Evolutionary conservation across 2,113 vertebrate species (phyloP), one percentile per base, ranked within the genome.

Genomic region (Ia io): DNA sequence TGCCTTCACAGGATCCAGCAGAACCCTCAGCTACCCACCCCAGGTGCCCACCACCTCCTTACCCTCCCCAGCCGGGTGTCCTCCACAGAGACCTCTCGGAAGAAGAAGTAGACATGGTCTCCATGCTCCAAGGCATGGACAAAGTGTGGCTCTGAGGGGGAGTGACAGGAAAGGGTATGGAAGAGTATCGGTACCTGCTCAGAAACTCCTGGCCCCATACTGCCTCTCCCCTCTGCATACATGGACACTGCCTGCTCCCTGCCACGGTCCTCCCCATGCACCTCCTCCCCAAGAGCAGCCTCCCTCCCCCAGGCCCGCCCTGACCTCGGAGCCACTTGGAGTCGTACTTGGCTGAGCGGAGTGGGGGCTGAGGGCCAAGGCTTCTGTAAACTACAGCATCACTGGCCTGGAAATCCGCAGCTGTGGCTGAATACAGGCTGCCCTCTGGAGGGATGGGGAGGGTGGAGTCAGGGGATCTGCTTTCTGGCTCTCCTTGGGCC

Each of bases 281-380:
- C 56, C 28, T 28, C 30, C 35, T 44, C 70, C 69, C 79, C 67
- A 30, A 10, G 59, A 67, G 59, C 17, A 67, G 74, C 35, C 90
- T 42, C 85, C 87, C 87, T 22, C 9, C 51, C 71, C 61, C n/a
- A 77, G 93, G n/a, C 40, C 44, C 32, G 8, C 86, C 79, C 98
- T 99, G 97, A 99, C 99, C 99, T 99, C 99, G 97, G 59, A 99
- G 98, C 99, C 99, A 99, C 88, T 99, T 99, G 96, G 99, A 99
- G 98, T 99, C 99, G 8, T 99, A 99, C 97, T 99, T 99, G 96
- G 99, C 98, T 0, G 99, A 99, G 42, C 99, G 98, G 47, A 99
- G 98, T 0, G 99, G 98, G 10, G 94, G 96, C 96, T 98, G 93
- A 97, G 99, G 71, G 44, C 99, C 99, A 10, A 99, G 98, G 95